These are phyloP conservation scores for Enteromius afrohamiltoni DNA, from an alignment of 2,797 vertebrate genomes.

Conservation along the genomic window DNA sequence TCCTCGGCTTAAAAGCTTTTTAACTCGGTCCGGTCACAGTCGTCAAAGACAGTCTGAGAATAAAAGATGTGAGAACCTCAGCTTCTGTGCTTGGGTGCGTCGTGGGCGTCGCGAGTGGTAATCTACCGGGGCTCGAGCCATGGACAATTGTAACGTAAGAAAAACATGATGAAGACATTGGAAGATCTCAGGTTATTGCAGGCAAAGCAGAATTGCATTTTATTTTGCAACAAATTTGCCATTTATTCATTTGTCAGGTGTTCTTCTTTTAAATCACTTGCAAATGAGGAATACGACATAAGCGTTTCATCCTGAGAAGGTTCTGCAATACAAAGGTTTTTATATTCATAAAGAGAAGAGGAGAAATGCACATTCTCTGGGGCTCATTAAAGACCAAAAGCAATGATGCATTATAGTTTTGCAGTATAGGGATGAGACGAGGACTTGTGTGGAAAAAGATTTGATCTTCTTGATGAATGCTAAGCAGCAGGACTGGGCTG, in stretches of 20 bases:
- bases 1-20: constrained; percentile 14
- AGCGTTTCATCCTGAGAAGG: neutral
- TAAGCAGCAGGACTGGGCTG: neutral
- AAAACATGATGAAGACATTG: neutral
- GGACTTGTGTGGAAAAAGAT: neutral
- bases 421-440: neutral
- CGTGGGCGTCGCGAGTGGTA: neutral
- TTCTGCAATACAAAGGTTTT: neutral
- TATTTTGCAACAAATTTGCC: neutral
- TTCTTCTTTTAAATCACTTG: constrained; percentile 1
- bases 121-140: neutral
- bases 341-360: neutral
- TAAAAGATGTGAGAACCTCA: neutral
- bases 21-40: neutral
- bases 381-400: neutral
- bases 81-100: neutral
- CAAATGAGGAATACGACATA: neutral
- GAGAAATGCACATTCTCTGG: neutral
- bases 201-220: neutral
- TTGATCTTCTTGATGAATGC: neutral
- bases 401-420: neutral
- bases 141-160: neutral
- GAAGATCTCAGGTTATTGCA: neutral
- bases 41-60: neutral
- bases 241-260: neutral